phyloP scores from a whole-genome alignment of 2,797 vertebrate genomes.

The Sebastiscus albofasciatus region DNA sequence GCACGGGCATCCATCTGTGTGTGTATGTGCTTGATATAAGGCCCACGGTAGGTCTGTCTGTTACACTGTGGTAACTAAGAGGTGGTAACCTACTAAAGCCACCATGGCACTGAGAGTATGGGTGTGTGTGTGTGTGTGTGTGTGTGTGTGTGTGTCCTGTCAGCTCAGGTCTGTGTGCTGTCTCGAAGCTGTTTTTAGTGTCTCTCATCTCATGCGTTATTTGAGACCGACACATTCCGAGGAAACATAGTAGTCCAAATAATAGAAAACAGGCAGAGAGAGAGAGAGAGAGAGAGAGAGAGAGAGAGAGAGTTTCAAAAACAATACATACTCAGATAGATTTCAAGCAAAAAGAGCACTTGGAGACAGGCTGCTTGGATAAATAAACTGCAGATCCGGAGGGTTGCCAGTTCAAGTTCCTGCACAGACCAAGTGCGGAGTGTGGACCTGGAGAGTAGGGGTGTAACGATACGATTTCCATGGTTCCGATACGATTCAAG shows the following conservation, averaged over 20 bases:
- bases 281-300: too few species aligned
- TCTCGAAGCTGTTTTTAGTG: too few species aligned
- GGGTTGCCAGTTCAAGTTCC: too few species aligned
- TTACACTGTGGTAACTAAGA: neutral
- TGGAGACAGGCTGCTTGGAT: neutral
- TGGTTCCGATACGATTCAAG: too few species aligned
- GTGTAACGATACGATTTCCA: too few species aligned
- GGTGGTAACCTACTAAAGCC: conserved; percentile 7
- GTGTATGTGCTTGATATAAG: conserved; percentile 9
- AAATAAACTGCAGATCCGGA: neutral
- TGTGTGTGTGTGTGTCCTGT: neutral
- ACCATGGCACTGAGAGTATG: neutral
- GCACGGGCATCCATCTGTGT: conserved; percentile 16
- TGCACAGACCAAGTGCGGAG: too few species aligned
- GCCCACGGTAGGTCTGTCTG: conserved; percentile 10
- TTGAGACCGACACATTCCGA: neutral
- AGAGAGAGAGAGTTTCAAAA: neutral
- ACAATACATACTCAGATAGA: neutral
- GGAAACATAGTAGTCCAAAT: neutral
- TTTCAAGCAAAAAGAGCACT: neutral
- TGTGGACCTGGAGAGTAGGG: too few species aligned
- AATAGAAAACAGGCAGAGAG: neutral
- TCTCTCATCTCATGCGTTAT: neutral
- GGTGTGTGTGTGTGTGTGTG: neutral
- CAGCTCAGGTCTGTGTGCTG: neutral